Percentiles rank a stretch among this genome's conserved stretches.
Evolutionary conservation across 2,888 invertebrate species (phyloP).

Genomic region (Prosapia bicincta): DNA sequence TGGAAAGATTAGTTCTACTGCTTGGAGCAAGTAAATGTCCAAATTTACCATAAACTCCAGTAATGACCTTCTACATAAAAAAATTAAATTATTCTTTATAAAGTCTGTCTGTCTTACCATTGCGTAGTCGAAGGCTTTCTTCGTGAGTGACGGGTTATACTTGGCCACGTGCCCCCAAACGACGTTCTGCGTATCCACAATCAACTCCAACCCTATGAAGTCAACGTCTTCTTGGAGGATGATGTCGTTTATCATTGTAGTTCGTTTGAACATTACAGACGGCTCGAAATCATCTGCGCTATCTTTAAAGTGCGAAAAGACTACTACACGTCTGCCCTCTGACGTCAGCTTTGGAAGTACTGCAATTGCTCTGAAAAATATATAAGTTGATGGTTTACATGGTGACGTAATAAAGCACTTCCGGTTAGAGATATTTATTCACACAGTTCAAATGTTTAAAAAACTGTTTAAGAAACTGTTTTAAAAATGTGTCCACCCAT

Average conservation of each 20-base stretch:
- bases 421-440: no score
- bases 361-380: constrained; percentile 32
- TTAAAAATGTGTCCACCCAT: no score
- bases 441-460: no score
- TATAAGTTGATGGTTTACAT: no score
- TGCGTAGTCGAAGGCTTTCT: constrained; percentile 31
- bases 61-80: no score
- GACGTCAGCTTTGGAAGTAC: constrained; percentile 31
- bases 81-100: no score
- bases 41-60: no score
- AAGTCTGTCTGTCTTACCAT: constrained; percentile 35
- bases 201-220: constrained; percentile 32
- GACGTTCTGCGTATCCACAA: constrained; percentile 35
- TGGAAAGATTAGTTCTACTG: no score
- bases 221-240: constrained; percentile 35
- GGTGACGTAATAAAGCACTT: no score
- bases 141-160: constrained; percentile 35
- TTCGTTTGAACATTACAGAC: constrained; percentile 31
- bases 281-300: constrained; percentile 36
- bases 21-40: no score
- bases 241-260: constrained; percentile 36
- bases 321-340: constrained; percentile 30
- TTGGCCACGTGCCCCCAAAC: constrained; percentile 33
- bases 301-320: constrained; percentile 34
- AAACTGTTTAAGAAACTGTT: no score